These are phyloP conservation scores for Acanthopleura granulata DNA, from an alignment of 2,888 invertebrate species.

Conservation along the genomic window DNA sequence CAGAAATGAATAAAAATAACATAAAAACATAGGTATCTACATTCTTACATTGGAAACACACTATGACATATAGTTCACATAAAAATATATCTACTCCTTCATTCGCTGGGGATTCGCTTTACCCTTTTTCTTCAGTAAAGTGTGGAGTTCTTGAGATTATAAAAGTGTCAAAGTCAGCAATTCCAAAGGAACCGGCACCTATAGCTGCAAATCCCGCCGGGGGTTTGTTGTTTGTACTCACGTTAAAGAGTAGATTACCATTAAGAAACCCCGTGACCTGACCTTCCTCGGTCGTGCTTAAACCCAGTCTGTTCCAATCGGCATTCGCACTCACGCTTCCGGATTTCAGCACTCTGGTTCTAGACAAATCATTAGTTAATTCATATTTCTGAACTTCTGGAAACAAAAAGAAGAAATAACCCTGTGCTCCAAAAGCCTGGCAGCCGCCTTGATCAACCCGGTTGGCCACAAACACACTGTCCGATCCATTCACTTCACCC, in stretches of 20 bases:
- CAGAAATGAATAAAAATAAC: too few species aligned
- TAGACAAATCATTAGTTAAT: constrained; percentile 56
- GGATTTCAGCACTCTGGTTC: not conserved
- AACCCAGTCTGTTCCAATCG: not conserved
- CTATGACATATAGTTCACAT: too few species aligned
- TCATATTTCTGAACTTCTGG: constrained; percentile 40
- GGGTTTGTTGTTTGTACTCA: constrained; percentile 34
- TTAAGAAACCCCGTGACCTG: constrained; percentile 47
- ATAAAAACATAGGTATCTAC: too few species aligned
- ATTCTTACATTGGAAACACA: too few species aligned
- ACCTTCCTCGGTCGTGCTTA: not conserved
- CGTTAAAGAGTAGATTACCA: constrained; percentile 43
- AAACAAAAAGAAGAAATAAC: constrained; percentile 61
- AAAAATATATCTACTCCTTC: too few species aligned
- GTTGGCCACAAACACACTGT: constrained; percentile 62
- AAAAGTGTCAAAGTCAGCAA: constrained; percentile 66
- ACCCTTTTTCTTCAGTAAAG: not conserved
- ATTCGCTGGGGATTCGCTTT: too few species aligned
- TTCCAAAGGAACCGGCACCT: constrained; percentile 61
- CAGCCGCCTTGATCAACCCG: constrained; percentile 64
- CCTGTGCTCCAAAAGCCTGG: constrained; percentile 50
- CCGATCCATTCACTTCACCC: constrained; percentile 51
- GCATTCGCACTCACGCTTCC: not conserved
- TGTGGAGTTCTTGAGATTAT: not conserved
- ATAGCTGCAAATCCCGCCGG: constrained; percentile 62